These are phyloP conservation scores for Brachylomia viminalis DNA, from an alignment of 2,888 invertebrate species.

Conservation along the genomic window DNA sequence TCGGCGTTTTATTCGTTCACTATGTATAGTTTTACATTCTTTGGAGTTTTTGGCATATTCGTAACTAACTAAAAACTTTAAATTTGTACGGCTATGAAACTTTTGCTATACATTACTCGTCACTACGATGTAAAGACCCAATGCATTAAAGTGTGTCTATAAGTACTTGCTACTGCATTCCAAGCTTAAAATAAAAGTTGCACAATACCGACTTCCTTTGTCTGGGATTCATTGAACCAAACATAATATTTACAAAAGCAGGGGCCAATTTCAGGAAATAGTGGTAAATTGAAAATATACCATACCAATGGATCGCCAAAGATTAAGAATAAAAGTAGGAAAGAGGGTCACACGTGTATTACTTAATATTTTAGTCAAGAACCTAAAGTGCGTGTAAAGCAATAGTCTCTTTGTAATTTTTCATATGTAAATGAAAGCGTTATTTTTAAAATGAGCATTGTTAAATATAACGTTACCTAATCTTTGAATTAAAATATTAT, in stretches of 20 bases:
- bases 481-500: background rate
- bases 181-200: slow-evolving; percentile 55
- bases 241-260: slow-evolving; percentile 72
- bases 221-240: slow-evolving; percentile 68
- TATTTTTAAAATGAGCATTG: background rate
- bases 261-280: slow-evolving; percentile 75
- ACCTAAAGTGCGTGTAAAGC: background rate
- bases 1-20: slow-evolving; percentile 66
- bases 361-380: background rate
- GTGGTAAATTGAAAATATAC: slow-evolving; percentile 76
- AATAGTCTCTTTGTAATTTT: background rate
- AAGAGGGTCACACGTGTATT: background rate
- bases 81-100: slow-evolving; percentile 2
- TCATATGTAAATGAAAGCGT: background rate
- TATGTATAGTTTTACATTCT: slow-evolving; percentile 58
- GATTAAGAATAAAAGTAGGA: slow-evolving; percentile 61
- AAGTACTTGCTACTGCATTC: slow-evolving; percentile 30
- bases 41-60: slow-evolving; percentile 29
- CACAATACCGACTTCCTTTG: slow-evolving; percentile 62
- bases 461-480: no score
- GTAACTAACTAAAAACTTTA: slow-evolving; percentile 2
- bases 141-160: slow-evolving; percentile 11
- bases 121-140: background rate
- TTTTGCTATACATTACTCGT: slow-evolving; percentile 4
- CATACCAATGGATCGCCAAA: slow-evolving; percentile 69